Evolutionary conservation across 2,888 invertebrate species (phyloP).

Genomic region (Gerosis bhagava): DNA sequence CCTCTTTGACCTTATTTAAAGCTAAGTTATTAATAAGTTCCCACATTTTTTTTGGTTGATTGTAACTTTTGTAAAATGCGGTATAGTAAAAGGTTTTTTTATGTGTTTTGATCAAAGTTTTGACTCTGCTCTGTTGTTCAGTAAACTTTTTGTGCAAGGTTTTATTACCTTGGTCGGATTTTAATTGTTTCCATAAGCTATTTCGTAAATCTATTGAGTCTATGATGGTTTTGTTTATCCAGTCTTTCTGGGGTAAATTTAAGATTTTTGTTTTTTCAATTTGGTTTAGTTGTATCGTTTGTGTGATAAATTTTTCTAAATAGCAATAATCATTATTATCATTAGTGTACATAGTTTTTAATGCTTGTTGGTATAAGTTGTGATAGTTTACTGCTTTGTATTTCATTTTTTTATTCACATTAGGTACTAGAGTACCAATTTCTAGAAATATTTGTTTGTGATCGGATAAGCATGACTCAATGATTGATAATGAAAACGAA

Average conservation of each 20-base stretch:
- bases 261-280: constrained; percentile 15
- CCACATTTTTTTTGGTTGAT: constrained; percentile 17
- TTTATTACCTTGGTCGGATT: constrained; percentile 9
- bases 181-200: constrained; percentile 21
- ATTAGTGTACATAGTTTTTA: too few species aligned
- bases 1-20: constrained; percentile 13
- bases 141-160: not conserved
- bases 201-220: constrained; percentile 28
- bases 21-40: constrained; percentile 15
- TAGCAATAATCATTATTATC: too few species aligned
- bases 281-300: constrained; percentile 3
- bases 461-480: too few species aligned
- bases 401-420: too few species aligned
- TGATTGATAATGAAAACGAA: too few species aligned
- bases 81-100: constrained; percentile 7
- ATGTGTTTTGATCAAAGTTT: not conserved
- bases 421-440: too few species aligned
- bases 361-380: too few species aligned
- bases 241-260: constrained; percentile 22
- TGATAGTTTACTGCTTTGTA: too few species aligned
- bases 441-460: too few species aligned
- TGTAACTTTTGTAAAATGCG: not conserved
- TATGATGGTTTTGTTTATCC: constrained; percentile 32
- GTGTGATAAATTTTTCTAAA: not conserved
- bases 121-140: not conserved